A percentile compares a stretch with the other conserved stretches of the same genome.
Evolutionary conservation across 2,888 invertebrate genomes (phyloP).

Genomic region (Pandemis heparana): DNA sequence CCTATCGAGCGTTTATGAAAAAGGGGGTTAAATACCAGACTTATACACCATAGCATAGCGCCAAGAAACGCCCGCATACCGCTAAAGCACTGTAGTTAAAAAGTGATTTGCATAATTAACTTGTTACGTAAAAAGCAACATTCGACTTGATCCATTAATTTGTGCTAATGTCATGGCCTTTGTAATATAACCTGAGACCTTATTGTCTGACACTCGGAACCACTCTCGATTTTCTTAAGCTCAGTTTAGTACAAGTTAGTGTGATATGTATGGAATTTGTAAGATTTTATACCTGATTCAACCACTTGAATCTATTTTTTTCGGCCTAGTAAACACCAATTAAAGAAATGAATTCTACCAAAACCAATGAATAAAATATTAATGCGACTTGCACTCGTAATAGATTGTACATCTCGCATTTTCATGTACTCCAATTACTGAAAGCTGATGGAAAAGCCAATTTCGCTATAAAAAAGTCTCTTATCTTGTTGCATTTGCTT

Average conservation of each 20-base stretch:
- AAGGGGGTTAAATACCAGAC: no score
- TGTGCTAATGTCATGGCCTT: conserved; percentile 7
- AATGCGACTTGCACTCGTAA: background rate
- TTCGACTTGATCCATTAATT: background rate
- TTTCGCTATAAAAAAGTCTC: conserved; percentile 9
- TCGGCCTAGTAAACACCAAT: background rate
- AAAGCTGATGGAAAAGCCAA: conserved; percentile 8
- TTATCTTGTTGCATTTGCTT: conserved; percentile 21
- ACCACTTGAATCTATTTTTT: no score
- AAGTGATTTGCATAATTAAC: background rate
- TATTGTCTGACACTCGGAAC: no score
- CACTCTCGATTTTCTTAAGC: no score
- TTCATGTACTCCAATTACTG: conserved; percentile 30
- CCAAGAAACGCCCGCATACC: no score
- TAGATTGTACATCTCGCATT: background rate
- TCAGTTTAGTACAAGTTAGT: background rate
- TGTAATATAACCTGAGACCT: background rate
- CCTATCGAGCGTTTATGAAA: no score
- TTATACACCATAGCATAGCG: no score
- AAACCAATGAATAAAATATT: background rate
- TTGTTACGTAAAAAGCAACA: background rate
- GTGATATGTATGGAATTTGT: no score
- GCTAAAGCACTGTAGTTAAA: background rate
- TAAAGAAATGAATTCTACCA: background rate
- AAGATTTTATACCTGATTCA: no score